Conservation (phyloP, 1,140 invertebrate genomes). For the Euura saliciscinereae region DNA sequence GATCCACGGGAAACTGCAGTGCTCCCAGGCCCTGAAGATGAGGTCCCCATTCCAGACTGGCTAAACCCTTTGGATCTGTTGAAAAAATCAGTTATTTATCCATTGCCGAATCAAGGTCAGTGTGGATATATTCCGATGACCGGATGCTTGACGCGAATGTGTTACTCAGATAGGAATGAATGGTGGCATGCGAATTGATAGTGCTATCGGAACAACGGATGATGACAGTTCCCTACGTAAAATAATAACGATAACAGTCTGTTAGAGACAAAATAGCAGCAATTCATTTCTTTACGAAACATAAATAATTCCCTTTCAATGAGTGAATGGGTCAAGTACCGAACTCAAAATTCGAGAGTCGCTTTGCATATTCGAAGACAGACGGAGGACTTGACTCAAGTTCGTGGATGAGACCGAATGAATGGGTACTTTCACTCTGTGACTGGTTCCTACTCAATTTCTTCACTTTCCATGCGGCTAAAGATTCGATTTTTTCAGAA, state of each 20-base stretch:
- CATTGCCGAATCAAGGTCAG: neutral
- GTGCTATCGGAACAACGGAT: neutral
- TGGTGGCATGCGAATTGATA: neutral
- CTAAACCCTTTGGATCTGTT: conserved; percentile 12
- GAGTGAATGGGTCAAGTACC: neutral
- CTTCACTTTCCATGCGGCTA: neutral
- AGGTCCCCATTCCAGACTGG: conserved; percentile 20
- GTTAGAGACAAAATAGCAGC: too few species aligned
- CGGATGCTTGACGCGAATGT: neutral
- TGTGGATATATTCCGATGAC: neutral
- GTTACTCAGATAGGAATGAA: neutral
- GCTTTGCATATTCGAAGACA: neutral
- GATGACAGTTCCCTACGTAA: neutral
- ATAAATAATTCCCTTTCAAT: too few species aligned
- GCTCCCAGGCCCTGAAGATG: conserved; percentile 11
- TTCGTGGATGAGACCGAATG: neutral
- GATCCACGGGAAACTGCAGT: neutral
- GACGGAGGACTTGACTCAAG: neutral
- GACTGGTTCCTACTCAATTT: neutral
- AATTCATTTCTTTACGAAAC: too few species aligned
- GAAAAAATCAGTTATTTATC: neutral
- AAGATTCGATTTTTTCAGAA: too few species aligned
- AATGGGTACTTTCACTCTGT: neutral
- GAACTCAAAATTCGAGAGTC: neutral
- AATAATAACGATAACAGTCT: neutral